Percentiles rank a stretch among this genome's conserved stretches.
These are phyloP conservation scores for Drosophila leontia DNA, from an alignment of 1,140 invertebrate genomes.

Conservation along the genomic window DNA sequence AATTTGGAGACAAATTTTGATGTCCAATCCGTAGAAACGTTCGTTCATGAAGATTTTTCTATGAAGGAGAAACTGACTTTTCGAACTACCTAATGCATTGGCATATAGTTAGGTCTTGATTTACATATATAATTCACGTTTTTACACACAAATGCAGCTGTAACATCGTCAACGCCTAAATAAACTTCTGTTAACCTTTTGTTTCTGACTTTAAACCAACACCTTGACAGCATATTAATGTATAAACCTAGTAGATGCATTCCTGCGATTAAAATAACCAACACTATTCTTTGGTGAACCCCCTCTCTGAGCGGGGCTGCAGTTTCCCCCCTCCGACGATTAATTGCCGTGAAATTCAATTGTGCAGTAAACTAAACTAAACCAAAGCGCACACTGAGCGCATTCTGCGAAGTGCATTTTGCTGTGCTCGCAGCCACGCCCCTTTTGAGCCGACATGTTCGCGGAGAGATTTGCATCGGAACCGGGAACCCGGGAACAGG, in stretches of 20 bases:
- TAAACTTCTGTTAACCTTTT: neutral
- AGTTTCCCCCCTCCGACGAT: slow-evolving; percentile 8
- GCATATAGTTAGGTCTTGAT: too few species aligned
- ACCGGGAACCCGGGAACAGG: neutral
- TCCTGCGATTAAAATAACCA: slow-evolving; percentile 7
- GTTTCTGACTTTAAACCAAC: neutral
- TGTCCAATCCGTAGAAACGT: too few species aligned
- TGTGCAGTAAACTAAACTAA: slow-evolving; percentile 45
- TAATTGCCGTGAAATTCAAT: slow-evolving; percentile 84
- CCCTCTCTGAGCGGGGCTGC: neutral
- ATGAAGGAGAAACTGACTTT: too few species aligned
- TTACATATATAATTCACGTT: too few species aligned
- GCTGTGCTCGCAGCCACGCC: slow-evolving; percentile 41
- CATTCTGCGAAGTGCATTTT: slow-evolving; percentile 6
- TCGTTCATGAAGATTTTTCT: too few species aligned
- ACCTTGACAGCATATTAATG: neutral
- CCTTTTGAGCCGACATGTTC: slow-evolving; percentile 52
- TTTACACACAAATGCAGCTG: too few species aligned
- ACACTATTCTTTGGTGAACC: neutral
- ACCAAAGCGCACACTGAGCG: slow-evolving; percentile 13
- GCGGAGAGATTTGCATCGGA: slow-evolving; percentile 47
- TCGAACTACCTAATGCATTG: too few species aligned
- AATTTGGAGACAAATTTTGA: too few species aligned
- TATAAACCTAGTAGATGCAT: slow-evolving; percentile 1
- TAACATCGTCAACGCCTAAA: neutral